A percentile compares a stretch with the other conserved stretches of the same genome.
These are phyloP conservation scores for Leucoptera coffeella DNA, from an alignment of 2,888 invertebrate species.

Conservation along the genomic window DNA sequence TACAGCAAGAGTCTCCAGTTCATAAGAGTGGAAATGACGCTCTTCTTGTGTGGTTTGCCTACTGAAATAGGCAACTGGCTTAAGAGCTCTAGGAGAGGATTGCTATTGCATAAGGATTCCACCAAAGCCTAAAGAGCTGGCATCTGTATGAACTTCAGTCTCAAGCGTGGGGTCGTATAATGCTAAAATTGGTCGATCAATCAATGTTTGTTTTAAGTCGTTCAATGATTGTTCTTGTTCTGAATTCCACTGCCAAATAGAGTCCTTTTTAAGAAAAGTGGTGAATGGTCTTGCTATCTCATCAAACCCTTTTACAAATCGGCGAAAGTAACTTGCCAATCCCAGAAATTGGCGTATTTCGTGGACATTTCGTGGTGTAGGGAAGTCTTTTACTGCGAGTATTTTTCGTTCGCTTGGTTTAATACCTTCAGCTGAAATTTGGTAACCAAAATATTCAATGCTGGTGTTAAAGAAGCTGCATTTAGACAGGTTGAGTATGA, in stretches of 20 bases:
- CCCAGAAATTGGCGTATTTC: too few species aligned
- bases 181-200: conserved; percentile 5
- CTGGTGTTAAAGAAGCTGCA: conserved; percentile 7
- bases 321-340: too few species aligned
- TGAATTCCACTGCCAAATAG: conserved; percentile 6
- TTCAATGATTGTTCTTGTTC: conserved; percentile 6
- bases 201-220: conserved; percentile 6
- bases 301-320: conserved; percentile 8
- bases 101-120: too few species aligned
- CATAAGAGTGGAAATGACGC: too few species aligned
- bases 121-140: too few species aligned
- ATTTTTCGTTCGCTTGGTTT: conserved; percentile 9
- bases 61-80: conserved; percentile 10
- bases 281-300: conserved; percentile 9
- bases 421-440: conserved; percentile 7
- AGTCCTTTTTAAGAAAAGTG: conserved; percentile 7
- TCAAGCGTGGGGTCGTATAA: conserved; percentile 6
- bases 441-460: conserved; percentile 10
- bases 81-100: too few species aligned
- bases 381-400: conserved; percentile 9
- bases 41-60: conserved; percentile 7
- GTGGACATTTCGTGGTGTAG: too few species aligned
- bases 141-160: too few species aligned
- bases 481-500: conserved; percentile 8
- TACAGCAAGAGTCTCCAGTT: conserved; percentile 11